These are phyloP conservation scores for Macquaria australasica DNA, from an alignment of 2,113 vertebrate genomes.

Conservation along the genomic window DNA sequence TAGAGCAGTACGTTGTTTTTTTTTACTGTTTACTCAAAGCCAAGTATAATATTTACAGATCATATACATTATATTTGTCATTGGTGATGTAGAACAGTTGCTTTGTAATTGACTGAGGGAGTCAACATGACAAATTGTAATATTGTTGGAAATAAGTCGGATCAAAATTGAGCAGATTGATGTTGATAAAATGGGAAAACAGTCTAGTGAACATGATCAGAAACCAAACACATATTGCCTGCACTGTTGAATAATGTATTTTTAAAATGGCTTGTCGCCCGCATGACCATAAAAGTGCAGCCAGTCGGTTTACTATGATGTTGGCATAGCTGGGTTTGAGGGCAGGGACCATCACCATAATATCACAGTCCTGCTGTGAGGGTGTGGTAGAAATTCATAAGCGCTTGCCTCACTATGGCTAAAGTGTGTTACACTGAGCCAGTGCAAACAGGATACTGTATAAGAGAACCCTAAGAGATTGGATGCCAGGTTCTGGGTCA, in stretches of 20 bases:
- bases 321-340: constrained; percentile 19
- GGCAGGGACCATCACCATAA: neutral
- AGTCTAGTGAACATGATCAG: neutral
- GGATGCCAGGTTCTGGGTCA: constrained; percentile 28
- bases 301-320: constrained; percentile 1
- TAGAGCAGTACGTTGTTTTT: neutral
- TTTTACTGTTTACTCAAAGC: neutral
- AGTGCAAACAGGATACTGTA: neutral
- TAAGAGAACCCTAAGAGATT: constrained; percentile 18
- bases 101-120: neutral
- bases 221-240: neutral
- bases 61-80: neutral
- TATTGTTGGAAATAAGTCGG: neutral
- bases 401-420: neutral
- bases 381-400: neutral
- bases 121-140: constrained; percentile 3
- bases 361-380: constrained; percentile 1
- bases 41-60: constrained; percentile 2
- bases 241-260: constrained; percentile 26
- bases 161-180: neutral
- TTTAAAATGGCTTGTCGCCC: neutral
- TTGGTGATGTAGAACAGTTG: neutral
- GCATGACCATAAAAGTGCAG: neutral
- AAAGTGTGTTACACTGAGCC: neutral
- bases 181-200: neutral